Conservation (phyloP, 2,888 invertebrate species). For the Linnaemya vulpina region DNA sequence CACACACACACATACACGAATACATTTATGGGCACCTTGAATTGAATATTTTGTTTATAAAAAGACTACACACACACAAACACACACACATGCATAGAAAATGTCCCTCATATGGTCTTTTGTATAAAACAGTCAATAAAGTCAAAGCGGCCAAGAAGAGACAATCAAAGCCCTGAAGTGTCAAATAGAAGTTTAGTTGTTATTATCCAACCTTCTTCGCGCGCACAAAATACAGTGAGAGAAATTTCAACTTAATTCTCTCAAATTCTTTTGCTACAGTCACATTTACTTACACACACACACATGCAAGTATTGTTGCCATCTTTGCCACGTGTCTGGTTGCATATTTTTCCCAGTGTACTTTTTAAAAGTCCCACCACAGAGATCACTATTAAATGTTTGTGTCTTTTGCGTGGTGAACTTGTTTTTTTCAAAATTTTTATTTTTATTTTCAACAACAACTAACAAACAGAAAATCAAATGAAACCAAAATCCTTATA, state of each 20-base stretch:
- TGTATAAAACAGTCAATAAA: slow-evolving; percentile 57
- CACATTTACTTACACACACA: too few species aligned
- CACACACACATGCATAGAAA: neutral
- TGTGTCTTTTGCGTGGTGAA: slow-evolving; percentile 14
- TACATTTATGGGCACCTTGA: slow-evolving; percentile 15
- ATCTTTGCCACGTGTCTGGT: too few species aligned
- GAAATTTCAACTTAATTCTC: neutral
- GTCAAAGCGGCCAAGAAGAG: slow-evolving; percentile 48
- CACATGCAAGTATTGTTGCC: too few species aligned
- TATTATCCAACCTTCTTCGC: slow-evolving; percentile 28
- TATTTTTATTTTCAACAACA: too few species aligned
- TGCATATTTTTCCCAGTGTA: slow-evolving; percentile 3
- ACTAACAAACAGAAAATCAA: neutral
- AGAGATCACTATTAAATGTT: slow-evolving; percentile 15
- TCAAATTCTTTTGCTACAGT: too few species aligned
- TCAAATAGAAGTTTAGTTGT: slow-evolving; percentile 52
- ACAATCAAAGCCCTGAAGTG: slow-evolving; percentile 60
- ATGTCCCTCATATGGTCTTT: slow-evolving; percentile 64
- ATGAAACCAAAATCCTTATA: slow-evolving; percentile 25
- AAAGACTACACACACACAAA: neutral
- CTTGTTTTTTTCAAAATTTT: slow-evolving; percentile 24
- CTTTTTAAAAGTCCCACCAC: neutral
- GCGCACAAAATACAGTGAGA: slow-evolving; percentile 28
- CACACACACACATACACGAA: neutral
- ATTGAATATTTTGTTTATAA: neutral